Conservation (phyloP, 2,888 invertebrate species). For the Apamea epomidion region DNA sequence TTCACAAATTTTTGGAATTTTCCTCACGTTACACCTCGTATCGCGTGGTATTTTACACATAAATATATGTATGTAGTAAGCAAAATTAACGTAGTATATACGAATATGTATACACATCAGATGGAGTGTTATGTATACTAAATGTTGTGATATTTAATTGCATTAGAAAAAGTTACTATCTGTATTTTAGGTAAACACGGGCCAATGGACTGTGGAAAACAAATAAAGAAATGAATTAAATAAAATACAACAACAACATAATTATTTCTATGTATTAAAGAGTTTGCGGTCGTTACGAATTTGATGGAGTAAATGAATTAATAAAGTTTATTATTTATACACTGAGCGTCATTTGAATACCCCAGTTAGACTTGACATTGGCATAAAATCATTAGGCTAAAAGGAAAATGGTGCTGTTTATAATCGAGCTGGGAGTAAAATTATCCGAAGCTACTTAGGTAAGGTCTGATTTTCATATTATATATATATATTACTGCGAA, state of each 20-base stretch:
- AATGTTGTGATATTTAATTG: background rate
- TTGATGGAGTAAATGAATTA: conserved; percentile 22
- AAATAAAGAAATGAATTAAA: background rate
- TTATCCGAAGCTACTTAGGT: conserved; percentile 43
- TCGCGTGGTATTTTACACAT: background rate
- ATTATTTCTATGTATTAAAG: conserved; percentile 11
- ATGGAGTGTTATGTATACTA: background rate
- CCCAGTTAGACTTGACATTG: conserved; percentile 86
- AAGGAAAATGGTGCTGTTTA: conserved; percentile 79
- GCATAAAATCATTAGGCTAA: conserved; percentile 78
- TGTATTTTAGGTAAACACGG: background rate
- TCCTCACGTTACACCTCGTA: background rate
- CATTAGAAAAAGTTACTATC: background rate
- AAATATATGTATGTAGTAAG: background rate
- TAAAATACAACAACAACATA: conserved; percentile 13
- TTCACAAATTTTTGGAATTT: conserved; percentile 31
- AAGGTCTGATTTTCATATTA: background rate
- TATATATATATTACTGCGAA: background rate
- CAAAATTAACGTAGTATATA: background rate
- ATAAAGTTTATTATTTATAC: conserved; percentile 22
- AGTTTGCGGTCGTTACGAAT: conserved; percentile 14
- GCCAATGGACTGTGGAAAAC: background rate
- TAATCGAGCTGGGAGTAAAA: conserved; percentile 68
- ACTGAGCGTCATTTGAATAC: conserved; percentile 58
- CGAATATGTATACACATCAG: no score